phyloP scores from a whole-genome alignment of 2,888 invertebrate species.

The Thumatha senex region DNA sequence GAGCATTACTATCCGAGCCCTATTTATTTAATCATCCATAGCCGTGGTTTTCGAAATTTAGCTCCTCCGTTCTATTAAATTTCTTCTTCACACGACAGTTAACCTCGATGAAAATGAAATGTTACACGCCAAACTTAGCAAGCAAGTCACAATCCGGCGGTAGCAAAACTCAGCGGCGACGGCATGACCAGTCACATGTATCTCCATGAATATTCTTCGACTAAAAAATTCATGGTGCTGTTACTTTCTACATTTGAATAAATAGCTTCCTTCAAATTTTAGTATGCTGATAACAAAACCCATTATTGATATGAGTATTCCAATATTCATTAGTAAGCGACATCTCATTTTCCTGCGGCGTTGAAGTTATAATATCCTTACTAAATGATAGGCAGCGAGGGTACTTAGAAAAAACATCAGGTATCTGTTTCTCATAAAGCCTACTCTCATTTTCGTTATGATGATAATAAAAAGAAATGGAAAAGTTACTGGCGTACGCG shows the following conservation, averaged over 20 bases:
- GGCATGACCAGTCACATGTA: too few relatives aligned
- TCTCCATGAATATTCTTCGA: too few relatives aligned
- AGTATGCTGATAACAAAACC: constrained; percentile 28
- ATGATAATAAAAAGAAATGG: constrained; percentile 83
- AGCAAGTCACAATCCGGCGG: too few relatives aligned
- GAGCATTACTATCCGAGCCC: too few relatives aligned
- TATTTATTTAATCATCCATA: too few relatives aligned
- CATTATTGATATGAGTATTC: constrained; percentile 10
- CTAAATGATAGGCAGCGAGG: constrained; percentile 40
- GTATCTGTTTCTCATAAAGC: constrained; percentile 75
- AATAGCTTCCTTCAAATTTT: constrained; percentile 20
- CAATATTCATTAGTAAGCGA: constrained; percentile 29
- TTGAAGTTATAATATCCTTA: constrained; percentile 37
- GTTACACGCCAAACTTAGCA: too few relatives aligned
- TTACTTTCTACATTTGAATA: not conserved
- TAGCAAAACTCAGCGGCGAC: too few relatives aligned
- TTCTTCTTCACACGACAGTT: too few relatives aligned
- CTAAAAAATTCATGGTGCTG: too few relatives aligned
- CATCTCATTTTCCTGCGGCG: constrained; percentile 28
- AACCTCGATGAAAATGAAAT: too few relatives aligned
- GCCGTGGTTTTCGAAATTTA: too few relatives aligned
- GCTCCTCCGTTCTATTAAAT: too few relatives aligned
- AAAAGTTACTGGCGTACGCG: constrained; percentile 76
- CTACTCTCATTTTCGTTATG: constrained; percentile 79
- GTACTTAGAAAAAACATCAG: constrained; percentile 66